These are phyloP conservation scores for Cephus pulcher DNA, from an alignment of 2,888 invertebrate species.

Conservation along the genomic window DNA sequence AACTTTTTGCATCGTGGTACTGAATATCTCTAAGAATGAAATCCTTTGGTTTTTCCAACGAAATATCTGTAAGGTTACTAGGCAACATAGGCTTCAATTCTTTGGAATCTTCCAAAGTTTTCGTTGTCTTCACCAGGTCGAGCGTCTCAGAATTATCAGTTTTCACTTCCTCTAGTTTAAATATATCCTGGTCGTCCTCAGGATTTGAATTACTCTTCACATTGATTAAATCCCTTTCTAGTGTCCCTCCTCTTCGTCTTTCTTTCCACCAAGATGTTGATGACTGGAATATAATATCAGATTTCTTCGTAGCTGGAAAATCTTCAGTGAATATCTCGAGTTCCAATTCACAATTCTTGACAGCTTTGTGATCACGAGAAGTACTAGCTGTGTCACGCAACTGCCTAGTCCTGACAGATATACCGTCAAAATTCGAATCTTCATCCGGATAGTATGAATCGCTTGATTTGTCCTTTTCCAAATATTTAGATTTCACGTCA, in stretches of 20 bases:
- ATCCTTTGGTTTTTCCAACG: background rate
- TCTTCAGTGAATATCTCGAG: background rate
- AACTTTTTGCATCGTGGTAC: background rate
- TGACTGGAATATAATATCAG: background rate
- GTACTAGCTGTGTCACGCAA: background rate
- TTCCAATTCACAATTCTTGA: background rate
- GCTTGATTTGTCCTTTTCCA: background rate
- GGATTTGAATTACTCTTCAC: background rate
- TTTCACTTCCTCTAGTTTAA: background rate
- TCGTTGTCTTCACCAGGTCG: background rate
- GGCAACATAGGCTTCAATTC: background rate
- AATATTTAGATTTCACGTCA: background rate
- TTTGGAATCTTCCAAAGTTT: background rate
- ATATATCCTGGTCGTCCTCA: background rate
- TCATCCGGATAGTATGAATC: background rate
- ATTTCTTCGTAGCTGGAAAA: background rate
- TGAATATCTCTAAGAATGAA: background rate
- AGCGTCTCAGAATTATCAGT: background rate
- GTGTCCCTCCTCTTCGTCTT: background rate
- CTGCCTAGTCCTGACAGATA: background rate
- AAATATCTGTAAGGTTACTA: background rate
- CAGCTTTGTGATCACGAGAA: background rate
- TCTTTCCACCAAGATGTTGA: background rate
- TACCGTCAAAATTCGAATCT: background rate
- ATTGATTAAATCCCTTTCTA: background rate